Conservation (phyloP, 2,888 invertebrate genomes). For the Nesidiocoris tenuis region DNA sequence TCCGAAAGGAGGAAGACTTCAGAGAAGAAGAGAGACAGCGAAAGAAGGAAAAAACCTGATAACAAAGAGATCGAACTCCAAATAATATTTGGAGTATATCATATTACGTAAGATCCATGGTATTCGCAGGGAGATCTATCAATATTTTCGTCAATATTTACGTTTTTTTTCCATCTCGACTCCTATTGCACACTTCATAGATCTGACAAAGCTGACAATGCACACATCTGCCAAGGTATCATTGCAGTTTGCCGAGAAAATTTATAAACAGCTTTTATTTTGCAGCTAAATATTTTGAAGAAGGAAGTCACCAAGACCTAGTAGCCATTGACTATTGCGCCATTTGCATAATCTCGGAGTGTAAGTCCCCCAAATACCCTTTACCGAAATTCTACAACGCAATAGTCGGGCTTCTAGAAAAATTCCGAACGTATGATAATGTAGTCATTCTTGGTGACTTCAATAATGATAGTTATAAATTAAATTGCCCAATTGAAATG, state of each 20-base stretch:
- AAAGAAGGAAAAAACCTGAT: too few relatives aligned
- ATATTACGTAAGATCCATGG: too few relatives aligned
- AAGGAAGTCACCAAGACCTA: neutral
- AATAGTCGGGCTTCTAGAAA: neutral
- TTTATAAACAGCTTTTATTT: neutral
- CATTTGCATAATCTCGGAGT: slow-evolving; percentile 3
- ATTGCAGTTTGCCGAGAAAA: neutral
- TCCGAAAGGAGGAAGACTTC: too few relatives aligned
- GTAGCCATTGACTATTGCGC: neutral
- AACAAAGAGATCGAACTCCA: too few relatives aligned
- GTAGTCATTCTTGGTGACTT: neutral
- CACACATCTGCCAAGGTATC: neutral
- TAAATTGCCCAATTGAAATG: neutral
- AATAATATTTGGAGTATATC: too few relatives aligned
- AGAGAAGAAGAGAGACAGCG: too few relatives aligned
- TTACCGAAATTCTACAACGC: neutral
- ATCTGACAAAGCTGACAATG: too few relatives aligned
- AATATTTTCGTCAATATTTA: too few relatives aligned
- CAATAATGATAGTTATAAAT: neutral
- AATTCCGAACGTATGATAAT: neutral
- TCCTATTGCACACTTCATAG: too few relatives aligned
- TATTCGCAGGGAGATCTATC: too few relatives aligned
- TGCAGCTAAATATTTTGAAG: neutral
- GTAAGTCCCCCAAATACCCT: neutral
- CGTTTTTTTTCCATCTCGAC: too few relatives aligned